Evolutionary conservation across 2,113 vertebrate genomes (phyloP), one percentile per base, ranked within the genome.

Genomic region (Quiscalus mexicanus): DNA sequence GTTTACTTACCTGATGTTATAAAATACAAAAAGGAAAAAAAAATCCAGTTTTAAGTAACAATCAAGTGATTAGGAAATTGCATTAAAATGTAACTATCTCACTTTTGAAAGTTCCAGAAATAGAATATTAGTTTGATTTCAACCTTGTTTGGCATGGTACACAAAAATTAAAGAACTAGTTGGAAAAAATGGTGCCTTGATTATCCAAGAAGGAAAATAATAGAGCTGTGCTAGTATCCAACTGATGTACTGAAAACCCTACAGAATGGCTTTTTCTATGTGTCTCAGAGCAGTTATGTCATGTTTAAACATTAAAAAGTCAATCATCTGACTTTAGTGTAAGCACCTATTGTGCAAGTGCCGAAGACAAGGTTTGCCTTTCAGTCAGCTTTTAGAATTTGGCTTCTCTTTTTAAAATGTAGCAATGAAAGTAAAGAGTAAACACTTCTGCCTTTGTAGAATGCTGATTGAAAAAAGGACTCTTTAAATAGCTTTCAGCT

Each of bases 401-500:
- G 11, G 16, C 12, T 93, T 94, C 82, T 73, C 12, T 64, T 91
- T 56, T 65, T 85, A 82, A 85, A 91, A 69, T n/a, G 14, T 42
- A 83, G 67, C 77, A 93, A 39, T 35, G 35, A 27, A 78, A 89
- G 73, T 71, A 75, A 84, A 87, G 60, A 81, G 76, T 75, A 96
- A 93, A 90, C 56, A 81, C 30, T 77, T 84, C 31, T 90, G n/a
- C 44, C 55, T 93, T 91, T 89, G 47, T 75, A 68, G 33, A 56
- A 37, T 53, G 11, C 22, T 88, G 92, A 92, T 74, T 89, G 83
- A 94, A 90, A 81, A 93, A 39, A 77, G 17, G 30, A 64, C 23
- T 44, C 71, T 90, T 93, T 67, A 96, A 95, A 86, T 41, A 84
- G 21, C 56, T 92, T 94, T 96, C 86, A 89, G 71, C 59, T 25